Conservation (phyloP, 53 echinoderm and acorn worm genomes). For the Crossaster papposus region DNA sequence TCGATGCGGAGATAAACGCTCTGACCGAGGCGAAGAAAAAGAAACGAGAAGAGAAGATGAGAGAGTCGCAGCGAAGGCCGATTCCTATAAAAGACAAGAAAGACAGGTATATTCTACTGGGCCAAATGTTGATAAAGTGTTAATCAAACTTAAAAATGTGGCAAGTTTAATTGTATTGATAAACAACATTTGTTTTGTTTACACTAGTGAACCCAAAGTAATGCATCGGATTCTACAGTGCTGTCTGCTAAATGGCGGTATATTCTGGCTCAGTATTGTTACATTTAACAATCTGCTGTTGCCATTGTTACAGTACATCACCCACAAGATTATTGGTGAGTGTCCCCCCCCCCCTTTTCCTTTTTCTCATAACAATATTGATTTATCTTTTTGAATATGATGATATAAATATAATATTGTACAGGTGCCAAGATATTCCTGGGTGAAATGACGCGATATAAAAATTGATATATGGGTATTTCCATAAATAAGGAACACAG, state of each 20-base stretch:
- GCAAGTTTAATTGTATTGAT: too few relatives aligned
- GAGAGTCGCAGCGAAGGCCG: conserved; percentile 66
- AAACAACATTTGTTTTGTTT: not conserved
- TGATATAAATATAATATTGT: too few relatives aligned
- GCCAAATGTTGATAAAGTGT: too few relatives aligned
- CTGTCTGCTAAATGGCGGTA: conserved; percentile 89
- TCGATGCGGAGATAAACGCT: conserved; percentile 86
- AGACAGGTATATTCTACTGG: conserved; percentile 32
- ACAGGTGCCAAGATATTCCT: too few relatives aligned
- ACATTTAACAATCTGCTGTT: conserved; percentile 80
- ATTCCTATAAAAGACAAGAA: conserved; percentile 67
- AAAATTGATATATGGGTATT: too few relatives aligned
- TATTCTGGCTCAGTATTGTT: conserved; percentile 90
- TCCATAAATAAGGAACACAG: too few relatives aligned
- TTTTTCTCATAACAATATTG: not conserved
- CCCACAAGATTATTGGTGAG: conserved; percentile 39
- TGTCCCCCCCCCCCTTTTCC: not conserved
- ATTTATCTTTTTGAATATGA: too few relatives aligned
- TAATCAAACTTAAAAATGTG: too few relatives aligned
- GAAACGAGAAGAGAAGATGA: conserved; percentile 74
- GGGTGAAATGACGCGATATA: too few relatives aligned
- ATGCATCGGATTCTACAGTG: conserved; percentile 93
- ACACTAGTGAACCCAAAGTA: conserved; percentile 78
- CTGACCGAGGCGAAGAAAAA: conserved; percentile 70
- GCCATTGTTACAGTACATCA: conserved; percentile 74